phyloP scores from a whole-genome alignment of 2,113 vertebrate species.

The Castor canadensis region DNA sequence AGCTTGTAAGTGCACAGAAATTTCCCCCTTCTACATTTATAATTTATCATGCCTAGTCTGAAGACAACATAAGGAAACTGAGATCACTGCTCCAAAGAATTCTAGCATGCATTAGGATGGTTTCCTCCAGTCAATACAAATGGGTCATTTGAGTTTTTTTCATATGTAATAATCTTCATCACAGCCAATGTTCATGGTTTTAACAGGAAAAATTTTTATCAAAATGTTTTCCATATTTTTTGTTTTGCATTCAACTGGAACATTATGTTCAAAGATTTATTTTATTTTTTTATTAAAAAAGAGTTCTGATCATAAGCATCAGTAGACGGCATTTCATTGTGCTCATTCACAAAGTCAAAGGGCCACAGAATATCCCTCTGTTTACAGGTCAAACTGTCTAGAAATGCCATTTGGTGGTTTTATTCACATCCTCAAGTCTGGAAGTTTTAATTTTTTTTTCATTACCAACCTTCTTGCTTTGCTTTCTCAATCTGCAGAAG shows the following conservation, averaged over 20 bases:
- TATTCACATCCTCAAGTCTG: conserved; percentile 62
- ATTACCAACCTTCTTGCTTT: conserved; percentile 68
- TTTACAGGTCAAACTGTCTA: conserved; percentile 67
- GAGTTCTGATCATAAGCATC: conserved; percentile 87
- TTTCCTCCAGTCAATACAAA: conserved; percentile 87
- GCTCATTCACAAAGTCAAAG: conserved; percentile 87
- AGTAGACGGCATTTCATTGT: conserved; percentile 89
- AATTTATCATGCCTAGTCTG: conserved; percentile 89
- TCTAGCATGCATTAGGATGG: conserved; percentile 90
- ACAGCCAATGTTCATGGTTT: conserved; percentile 83
- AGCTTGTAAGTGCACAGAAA: conserved; percentile 86
- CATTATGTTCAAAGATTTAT: conserved; percentile 79
- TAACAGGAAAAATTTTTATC: conserved; percentile 87
- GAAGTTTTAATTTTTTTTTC: conserved; percentile 75
- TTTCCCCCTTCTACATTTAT: conserved; percentile 86
- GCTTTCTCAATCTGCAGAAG: conserved; percentile 66
- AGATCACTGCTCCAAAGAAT: conserved; percentile 89
- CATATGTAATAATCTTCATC: conserved; percentile 63
- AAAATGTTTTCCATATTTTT: conserved; percentile 85
- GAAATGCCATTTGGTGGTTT: conserved; percentile 83
- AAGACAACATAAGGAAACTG: conserved; percentile 87
- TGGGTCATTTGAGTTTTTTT: conserved; percentile 78
- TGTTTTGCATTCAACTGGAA: conserved; percentile 85
- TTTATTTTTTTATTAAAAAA: conserved; percentile 86
- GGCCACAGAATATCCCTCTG: conserved; percentile 78